These are phyloP conservation scores for Mormyrus proboscirostris DNA, from an alignment of 2,797 vertebrate genomes.

Conservation along the genomic window DNA sequence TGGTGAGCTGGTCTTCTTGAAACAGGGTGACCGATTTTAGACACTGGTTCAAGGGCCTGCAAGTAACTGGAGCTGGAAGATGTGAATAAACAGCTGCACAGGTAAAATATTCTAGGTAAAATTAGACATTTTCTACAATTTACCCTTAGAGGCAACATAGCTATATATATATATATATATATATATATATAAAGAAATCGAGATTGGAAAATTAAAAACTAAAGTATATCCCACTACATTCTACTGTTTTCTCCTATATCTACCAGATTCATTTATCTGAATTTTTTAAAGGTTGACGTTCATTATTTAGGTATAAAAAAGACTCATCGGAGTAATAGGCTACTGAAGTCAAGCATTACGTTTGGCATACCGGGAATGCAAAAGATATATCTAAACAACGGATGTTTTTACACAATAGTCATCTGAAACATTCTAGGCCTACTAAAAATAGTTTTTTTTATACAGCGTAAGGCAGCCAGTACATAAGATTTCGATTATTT, in stretches of 20 bases:
- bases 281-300: not conserved
- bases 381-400: not conserved
- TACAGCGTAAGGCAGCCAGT: not conserved
- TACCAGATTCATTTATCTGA: not conserved
- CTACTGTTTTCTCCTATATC: not conserved
- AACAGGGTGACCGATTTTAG: not conserved
- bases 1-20: too few species aligned
- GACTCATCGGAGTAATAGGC: not conserved
- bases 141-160: too few species aligned
- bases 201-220: not conserved
- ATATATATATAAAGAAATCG: too few species aligned
- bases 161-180: too few species aligned
- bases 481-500: not conserved
- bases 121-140: too few species aligned
- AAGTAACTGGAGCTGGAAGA: too few species aligned
- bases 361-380: not conserved
- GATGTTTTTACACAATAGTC: not conserved
- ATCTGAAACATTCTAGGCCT: not conserved
- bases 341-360: not conserved
- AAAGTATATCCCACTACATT: not conserved
- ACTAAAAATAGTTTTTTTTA: not conserved
- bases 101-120: too few species aligned
- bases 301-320: not conserved
- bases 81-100: too few species aligned
- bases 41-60: too few species aligned